These are phyloP conservation scores for Leptinotarsa tumamoca DNA, from an alignment of 2,888 invertebrate genomes.

Conservation along the genomic window DNA sequence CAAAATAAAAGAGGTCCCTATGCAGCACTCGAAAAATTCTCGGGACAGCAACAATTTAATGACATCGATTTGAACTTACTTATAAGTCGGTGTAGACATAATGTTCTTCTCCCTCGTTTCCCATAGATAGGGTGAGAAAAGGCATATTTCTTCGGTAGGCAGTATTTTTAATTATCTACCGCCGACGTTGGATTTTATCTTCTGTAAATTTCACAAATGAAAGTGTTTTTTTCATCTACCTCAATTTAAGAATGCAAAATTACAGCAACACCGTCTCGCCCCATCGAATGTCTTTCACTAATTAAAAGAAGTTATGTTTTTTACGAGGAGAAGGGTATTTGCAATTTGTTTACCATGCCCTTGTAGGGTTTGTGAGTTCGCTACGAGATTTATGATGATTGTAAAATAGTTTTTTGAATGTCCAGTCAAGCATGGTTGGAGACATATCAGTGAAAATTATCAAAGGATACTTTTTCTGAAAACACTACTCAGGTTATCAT, in stretches of 20 bases:
- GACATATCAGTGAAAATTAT: too few relatives aligned
- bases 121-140: slow-evolving; percentile 51
- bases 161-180: slow-evolving; percentile 64
- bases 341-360: slow-evolving; percentile 57
- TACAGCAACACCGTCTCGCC: slow-evolving; percentile 31
- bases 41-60: slow-evolving; percentile 19
- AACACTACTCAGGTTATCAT: too few relatives aligned
- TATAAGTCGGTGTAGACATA: slow-evolving; percentile 28
- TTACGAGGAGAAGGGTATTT: slow-evolving; percentile 60
- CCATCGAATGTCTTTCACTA: slow-evolving; percentile 57
- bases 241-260: slow-evolving; percentile 37
- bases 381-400: not conserved
- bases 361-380: not conserved
- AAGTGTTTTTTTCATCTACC: slow-evolving; percentile 57
- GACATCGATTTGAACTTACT: slow-evolving; percentile 13
- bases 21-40: not conserved
- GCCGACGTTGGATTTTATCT: slow-evolving; percentile 63
- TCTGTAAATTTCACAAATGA: slow-evolving; percentile 66
- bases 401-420: not conserved
- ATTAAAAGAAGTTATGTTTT: slow-evolving; percentile 66
- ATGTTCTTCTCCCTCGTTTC: slow-evolving; percentile 39
- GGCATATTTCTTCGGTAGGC: slow-evolving; percentile 58
- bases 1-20: not conserved
- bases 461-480: too few relatives aligned
- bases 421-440: not conserved